Base-by-base conservation (phyloP, 2,888 invertebrate species). In the Phengaris alcon region DNA sequence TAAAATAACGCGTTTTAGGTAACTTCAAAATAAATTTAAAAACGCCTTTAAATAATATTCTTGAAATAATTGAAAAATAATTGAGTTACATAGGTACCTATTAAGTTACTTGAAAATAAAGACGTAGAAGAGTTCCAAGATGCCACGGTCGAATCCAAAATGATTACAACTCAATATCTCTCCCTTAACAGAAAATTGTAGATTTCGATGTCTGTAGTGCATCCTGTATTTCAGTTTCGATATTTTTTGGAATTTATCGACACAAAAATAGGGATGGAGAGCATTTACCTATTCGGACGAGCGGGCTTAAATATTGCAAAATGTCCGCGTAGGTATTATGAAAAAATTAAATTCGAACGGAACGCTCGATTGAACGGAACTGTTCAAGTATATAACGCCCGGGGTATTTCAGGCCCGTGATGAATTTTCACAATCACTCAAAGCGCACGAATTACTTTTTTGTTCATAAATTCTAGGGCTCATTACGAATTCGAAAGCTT, bases 351-450 rank as follows among this genome's bases (percentile, higher is more conserved):
- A 64, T 64, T 64, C 44, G 64, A 64, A 64, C 52, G 10, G 52
- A 52, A 12, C 52, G 52, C 52, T 52, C 52, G 52, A 52, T 52
- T 9, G 52, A 52, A 52, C 52, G 52, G 52, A 52, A 12, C 52
- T 9, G 52, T 52, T 52, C 10, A 52, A 52, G 52, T 52, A 52
- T 9, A 44, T 22, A 59, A 44, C 64, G 64, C 64, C 64, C 64
- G 64, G 64, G 64, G 64, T 64, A 12, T 12, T 64, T 64, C 35
- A 5, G 64, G 35, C 64, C 64, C 64, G 35, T 64, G 64, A 64
- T 64, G 64, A 64, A 64, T 64, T 64, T 64, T 64, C 64, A 64
- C 64, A 64, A 64, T 64, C 13, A 64, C 64, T 64, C 64, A 64
- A 12, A 64, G 12, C 35, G 64, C 9, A 9, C 52, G 35, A 64